Evolutionary conservation across 1,140 invertebrate genomes (phyloP).

Genomic region (Heliothis virescens): DNA sequence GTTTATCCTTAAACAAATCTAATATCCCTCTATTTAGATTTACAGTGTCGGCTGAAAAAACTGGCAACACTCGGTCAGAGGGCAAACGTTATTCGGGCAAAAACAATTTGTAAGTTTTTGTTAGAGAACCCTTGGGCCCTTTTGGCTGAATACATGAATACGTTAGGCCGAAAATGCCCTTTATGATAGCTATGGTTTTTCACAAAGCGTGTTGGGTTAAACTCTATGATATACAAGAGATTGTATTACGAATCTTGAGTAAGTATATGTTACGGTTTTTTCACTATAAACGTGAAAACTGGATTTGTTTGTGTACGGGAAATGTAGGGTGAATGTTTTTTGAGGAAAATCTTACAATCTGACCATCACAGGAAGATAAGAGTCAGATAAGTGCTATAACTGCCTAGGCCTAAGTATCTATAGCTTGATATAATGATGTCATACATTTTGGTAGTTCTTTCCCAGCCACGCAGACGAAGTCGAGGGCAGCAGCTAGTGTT

Average conservation of each 20-base stretch:
- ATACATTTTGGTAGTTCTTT: too few species aligned
- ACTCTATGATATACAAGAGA: constrained; percentile 36
- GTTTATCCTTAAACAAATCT: constrained; percentile 42
- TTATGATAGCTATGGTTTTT: constrained; percentile 53
- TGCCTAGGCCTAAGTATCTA: too few species aligned
- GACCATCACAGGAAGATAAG: neutral
- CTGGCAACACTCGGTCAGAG: constrained; percentile 55
- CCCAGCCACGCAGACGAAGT: too few species aligned
- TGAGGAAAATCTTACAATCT: neutral
- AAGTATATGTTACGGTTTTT: neutral
- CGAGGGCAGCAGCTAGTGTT: too few species aligned
- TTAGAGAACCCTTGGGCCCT: constrained; percentile 52
- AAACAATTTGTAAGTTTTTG: constrained; percentile 71
- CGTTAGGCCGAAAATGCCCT: constrained; percentile 51
- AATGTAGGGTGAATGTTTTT: neutral
- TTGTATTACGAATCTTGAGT: constrained; percentile 17
- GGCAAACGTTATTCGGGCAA: constrained; percentile 59
- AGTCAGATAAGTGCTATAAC: too few species aligned
- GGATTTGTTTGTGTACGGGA: neutral
- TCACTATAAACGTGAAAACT: neutral
- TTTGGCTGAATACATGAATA: constrained; percentile 67
- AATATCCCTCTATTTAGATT: constrained; percentile 45
- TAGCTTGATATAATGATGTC: too few species aligned
- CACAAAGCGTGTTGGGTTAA: constrained; percentile 45
- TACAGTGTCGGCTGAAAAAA: constrained; percentile 38